Conservation (phyloP, 23 tunicate species). For the Corella eumyota region DNA sequence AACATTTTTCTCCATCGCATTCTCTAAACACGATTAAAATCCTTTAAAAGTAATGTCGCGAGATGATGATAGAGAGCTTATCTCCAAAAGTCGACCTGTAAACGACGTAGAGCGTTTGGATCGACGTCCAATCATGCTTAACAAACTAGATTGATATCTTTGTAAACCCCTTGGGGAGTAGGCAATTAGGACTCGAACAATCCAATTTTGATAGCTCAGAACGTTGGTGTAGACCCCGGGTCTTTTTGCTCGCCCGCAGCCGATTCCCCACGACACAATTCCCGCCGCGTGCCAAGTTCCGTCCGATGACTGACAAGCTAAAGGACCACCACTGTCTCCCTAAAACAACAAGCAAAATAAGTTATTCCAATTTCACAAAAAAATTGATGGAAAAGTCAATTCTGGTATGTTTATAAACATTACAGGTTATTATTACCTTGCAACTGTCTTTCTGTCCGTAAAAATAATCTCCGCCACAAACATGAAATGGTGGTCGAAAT, state of each 20-base stretch:
- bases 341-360: constrained; percentile 1
- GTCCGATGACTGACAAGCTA: constrained; percentile 61
- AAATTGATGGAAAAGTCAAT: background rate
- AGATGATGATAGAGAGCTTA: too few relatives aligned
- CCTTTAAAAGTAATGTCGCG: too few relatives aligned
- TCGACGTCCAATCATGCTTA: too few relatives aligned
- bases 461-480: constrained; percentile 77
- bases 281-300: constrained; percentile 82
- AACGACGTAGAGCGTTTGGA: too few relatives aligned
- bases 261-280: constrained; percentile 80
- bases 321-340: constrained; percentile 96
- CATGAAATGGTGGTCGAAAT: constrained; percentile 25
- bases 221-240: constrained; percentile 92
- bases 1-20: too few relatives aligned
- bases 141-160: too few relatives aligned
- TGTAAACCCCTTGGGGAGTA: too few relatives aligned
- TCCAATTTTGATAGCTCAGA: constrained; percentile 44
- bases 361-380: background rate
- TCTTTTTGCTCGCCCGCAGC: constrained; percentile 60
- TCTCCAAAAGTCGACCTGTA: too few relatives aligned
- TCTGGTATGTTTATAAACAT: background rate
- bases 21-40: too few relatives aligned
- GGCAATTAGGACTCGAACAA: constrained; percentile 2
- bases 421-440: constrained; percentile 26
- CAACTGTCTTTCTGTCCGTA: constrained; percentile 57